phyloP scores from a whole-genome alignment of 2,888 invertebrate genomes.

The Sphaeridia pumilis region DNA sequence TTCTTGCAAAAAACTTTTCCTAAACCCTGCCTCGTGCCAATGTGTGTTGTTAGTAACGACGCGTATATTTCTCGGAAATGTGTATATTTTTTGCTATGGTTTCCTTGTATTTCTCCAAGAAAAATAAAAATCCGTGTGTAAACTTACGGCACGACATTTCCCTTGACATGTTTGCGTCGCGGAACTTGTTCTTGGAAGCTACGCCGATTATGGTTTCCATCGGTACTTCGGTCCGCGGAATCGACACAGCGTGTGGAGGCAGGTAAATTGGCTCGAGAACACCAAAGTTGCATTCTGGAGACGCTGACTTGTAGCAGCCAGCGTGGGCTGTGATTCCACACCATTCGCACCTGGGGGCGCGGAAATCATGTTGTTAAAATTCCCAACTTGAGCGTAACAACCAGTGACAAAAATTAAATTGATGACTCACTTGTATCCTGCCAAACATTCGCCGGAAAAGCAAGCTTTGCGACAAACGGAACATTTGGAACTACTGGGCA shows the following conservation, averaged over 20 bases:
- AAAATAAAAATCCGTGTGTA: no score
- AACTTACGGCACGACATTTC: slow-evolving; percentile 52
- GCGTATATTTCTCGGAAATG: no score
- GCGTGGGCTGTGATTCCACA: slow-evolving; percentile 93
- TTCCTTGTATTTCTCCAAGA: no score
- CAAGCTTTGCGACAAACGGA: slow-evolving; percentile 95
- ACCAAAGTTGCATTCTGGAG: slow-evolving; percentile 94
- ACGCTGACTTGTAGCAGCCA: slow-evolving; percentile 78
- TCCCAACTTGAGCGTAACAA: no score
- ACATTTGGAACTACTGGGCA: slow-evolving; percentile 95
- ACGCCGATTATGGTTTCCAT: slow-evolving; percentile 99
- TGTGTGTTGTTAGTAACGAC: no score
- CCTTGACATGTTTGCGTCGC: slow-evolving; percentile 61
- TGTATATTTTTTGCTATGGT: no score
- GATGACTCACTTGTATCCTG: slow-evolving; percentile 65
- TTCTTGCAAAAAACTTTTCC: no score
- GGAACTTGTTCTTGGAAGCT: slow-evolving; percentile 59
- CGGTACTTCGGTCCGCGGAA: slow-evolving; percentile 96
- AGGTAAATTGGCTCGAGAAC: slow-evolving; percentile 95
- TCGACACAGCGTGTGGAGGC: slow-evolving; percentile 95
- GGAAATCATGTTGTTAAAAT: no score
- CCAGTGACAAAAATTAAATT: no score
- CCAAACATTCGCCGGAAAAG: slow-evolving; percentile 95
- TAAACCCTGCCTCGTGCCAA: no score
- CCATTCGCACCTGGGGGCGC: slow-evolving; percentile 80